Percentiles rank a stretch among this genome's conserved stretches.
These are phyloP conservation scores for Halichondria panicea DNA, from an alignment of 37 sponge, comb jelly and placozoan species.

Conservation along the genomic window DNA sequence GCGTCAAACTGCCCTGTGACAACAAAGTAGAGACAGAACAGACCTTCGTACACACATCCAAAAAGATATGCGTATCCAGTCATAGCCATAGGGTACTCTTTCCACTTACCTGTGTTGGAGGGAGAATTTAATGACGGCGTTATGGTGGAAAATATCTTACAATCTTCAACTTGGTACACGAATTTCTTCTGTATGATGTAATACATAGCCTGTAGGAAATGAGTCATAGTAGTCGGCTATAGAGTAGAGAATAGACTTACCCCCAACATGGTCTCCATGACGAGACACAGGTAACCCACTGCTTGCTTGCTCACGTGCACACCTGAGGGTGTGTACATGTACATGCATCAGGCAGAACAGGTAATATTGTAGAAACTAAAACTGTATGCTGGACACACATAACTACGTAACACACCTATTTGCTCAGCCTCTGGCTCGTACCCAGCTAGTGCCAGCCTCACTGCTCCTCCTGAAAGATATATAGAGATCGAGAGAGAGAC, in stretches of 20 bases:
- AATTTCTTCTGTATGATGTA: slow-evolving; percentile 62
- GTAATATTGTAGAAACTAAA: no score
- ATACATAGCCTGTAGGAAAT: slow-evolving; percentile 40
- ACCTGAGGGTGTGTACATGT: no score
- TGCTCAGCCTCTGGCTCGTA: no score
- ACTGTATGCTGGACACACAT: no score
- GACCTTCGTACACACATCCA: slow-evolving; percentile 56
- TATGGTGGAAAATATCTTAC: slow-evolving; percentile 5
- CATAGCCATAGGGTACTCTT: slow-evolving; percentile 52
- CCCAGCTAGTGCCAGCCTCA: slow-evolving; percentile 36
- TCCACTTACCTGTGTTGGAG: slow-evolving; percentile 27
- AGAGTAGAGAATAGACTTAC: no score
- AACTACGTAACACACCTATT: no score
- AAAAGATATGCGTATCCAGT: slow-evolving; percentile 60
- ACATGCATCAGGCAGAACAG: no score
- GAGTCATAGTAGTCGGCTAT: background rate
- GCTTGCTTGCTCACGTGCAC: no score
- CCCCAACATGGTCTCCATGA: no score
- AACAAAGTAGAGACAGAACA: slow-evolving; percentile 51
- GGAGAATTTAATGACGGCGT: background rate
- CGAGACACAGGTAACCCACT: no score
- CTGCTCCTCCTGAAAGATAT: slow-evolving; percentile 36
- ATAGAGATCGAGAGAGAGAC: no score
- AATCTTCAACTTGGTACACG: slow-evolving; percentile 24
- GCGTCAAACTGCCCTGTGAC: slow-evolving; percentile 2